Conservation (phyloP, 1,140 invertebrate genomes). For the Bombus turneri region DNA sequence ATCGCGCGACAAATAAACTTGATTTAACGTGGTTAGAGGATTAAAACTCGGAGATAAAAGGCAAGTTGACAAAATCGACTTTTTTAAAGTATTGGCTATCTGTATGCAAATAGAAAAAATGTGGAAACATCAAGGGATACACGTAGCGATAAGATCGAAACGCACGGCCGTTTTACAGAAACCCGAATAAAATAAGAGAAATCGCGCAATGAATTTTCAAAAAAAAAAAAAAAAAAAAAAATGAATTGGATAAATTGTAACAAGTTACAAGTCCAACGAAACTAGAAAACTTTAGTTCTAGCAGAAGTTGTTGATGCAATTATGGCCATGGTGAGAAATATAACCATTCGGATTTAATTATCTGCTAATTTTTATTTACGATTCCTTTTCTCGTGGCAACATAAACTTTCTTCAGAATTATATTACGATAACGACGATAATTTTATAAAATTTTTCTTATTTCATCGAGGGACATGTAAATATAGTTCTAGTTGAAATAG, state of each 20-base stretch:
- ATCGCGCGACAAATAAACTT: slow-evolving; percentile 5
- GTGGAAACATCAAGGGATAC: neutral
- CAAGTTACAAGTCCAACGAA: neutral
- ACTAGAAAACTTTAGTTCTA: neutral
- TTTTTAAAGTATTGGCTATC: neutral
- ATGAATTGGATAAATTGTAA: neutral
- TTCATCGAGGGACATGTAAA: too few species aligned
- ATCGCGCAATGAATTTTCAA: neutral
- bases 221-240: too few species aligned
- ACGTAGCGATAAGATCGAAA: neutral
- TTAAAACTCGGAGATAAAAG: slow-evolving; percentile 4
- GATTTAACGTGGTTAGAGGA: neutral
- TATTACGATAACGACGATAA: too few species aligned
- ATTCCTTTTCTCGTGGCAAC: too few species aligned
- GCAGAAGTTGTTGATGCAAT: slow-evolving; percentile 1
- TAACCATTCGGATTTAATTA: neutral
- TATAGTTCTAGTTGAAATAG: too few species aligned
- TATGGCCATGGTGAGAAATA: neutral
- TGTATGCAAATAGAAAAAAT: slow-evolving; percentile 14
- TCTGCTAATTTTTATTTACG: neutral
- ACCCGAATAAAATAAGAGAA: neutral
- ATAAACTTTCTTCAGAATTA: too few species aligned
- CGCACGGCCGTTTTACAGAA: neutral
- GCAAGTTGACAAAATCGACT: neutral
- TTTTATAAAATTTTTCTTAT: too few species aligned